A percentile compares a stretch with the other conserved stretches of the same genome.
Conservation (phyloP, 1,140 invertebrate species). For the Brachionus koreanus region DNA sequence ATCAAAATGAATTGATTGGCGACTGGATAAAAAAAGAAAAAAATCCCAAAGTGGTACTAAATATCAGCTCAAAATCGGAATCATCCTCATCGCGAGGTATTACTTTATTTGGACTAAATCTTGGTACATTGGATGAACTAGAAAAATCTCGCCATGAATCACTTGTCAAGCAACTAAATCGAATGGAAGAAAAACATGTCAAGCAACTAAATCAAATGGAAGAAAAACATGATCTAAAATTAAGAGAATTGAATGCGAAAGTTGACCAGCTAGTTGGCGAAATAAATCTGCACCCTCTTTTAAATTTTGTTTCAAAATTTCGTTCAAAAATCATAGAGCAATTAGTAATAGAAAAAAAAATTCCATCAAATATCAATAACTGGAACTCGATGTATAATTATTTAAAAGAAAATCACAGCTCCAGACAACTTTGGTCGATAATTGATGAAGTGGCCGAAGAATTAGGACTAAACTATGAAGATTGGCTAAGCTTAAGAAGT, state of each 20-base stretch:
- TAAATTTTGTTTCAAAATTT: not conserved
- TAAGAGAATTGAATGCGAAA: not conserved
- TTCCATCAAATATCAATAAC: not conserved
- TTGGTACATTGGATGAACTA: not conserved
- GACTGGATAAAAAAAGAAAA: not conserved
- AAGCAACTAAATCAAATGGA: no score
- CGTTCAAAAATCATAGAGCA: not conserved
- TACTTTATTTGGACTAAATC: not conserved
- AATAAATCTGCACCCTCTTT: not conserved
- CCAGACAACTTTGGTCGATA: not conserved
- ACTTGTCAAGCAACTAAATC: not conserved
- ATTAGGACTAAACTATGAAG: not conserved
- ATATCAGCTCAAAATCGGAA: not conserved
- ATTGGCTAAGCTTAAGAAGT: not conserved
- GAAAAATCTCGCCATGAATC: not conserved
- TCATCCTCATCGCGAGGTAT: not conserved
- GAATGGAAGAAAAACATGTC: not conserved
- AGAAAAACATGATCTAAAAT: not conserved
- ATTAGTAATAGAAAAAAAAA: not conserved
- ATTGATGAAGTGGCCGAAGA: not conserved
- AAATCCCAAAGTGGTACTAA: not conserved
- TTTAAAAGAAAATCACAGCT: not conserved
- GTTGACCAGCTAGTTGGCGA: not conserved
- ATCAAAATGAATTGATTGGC: not conserved
- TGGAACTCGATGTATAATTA: not conserved